Percentiles rank a stretch among this genome's conserved stretches.
phyloP scores from a whole-genome alignment of 2,113 vertebrate genomes.

The Elanus axillaris region DNA sequence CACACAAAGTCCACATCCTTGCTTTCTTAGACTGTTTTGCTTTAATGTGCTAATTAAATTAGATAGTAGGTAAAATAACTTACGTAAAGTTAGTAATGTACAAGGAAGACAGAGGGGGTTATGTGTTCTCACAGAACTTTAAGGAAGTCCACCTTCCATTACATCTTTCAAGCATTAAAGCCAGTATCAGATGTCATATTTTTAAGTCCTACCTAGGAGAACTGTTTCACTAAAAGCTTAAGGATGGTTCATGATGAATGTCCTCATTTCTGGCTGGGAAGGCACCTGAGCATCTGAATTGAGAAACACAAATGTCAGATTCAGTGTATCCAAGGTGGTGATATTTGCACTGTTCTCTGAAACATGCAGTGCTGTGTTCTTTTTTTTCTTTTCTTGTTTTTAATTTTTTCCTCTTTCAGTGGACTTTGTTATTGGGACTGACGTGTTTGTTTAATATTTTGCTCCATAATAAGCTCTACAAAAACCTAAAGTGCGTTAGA shows the following conservation, averaged over 20 bases:
- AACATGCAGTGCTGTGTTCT: not conserved
- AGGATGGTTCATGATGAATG: not conserved
- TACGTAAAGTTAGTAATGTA: not conserved
- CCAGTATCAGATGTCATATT: not conserved
- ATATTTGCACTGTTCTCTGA: not conserved
- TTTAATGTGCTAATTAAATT: not conserved
- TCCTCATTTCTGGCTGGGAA: not conserved
- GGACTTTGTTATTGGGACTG: not conserved
- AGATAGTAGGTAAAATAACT: not conserved
- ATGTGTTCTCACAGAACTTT: not conserved
- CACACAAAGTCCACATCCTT: not conserved
- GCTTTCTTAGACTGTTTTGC: not conserved
- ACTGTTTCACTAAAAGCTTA: not conserved
- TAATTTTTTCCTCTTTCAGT: not conserved
- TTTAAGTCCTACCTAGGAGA: not conserved
- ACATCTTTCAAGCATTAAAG: not conserved
- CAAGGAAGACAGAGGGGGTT: not conserved
- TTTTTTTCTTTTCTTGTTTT: fast-evolving
- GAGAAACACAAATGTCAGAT: not conserved
- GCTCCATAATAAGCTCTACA: not conserved
- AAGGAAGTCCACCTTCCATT: not conserved
- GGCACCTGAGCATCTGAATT: not conserved
- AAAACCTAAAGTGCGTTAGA: not conserved
- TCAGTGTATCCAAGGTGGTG: not conserved
- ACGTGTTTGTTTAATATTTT: not conserved